These are phyloP conservation scores for Macquaria australasica DNA, from an alignment of 2,113 vertebrate species.

Conservation along the genomic window DNA sequence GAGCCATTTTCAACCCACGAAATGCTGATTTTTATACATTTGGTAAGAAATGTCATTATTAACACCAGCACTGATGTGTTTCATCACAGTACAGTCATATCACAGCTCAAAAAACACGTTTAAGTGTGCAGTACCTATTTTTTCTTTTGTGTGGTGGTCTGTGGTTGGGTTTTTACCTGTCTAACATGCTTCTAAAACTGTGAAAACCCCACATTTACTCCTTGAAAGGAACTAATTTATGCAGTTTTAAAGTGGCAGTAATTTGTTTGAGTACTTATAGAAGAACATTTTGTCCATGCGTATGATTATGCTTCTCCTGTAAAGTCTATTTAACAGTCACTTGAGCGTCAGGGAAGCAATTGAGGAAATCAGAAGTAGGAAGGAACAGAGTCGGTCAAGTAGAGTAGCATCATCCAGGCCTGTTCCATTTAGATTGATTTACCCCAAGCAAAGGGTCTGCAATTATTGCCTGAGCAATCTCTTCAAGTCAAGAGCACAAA, in stretches of 20 bases:
- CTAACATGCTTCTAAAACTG: background rate
- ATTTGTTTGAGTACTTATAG: background rate
- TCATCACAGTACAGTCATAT: too few species aligned
- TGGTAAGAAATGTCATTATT: too few species aligned
- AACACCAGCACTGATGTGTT: too few species aligned
- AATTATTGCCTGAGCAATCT: conserved; percentile 77
- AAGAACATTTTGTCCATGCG: conserved; percentile 7
- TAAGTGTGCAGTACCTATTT: too few species aligned
- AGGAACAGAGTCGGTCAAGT: conserved; percentile 58
- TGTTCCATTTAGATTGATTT: conserved; percentile 75
- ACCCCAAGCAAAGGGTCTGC: conserved; percentile 64
- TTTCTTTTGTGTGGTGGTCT: background rate
- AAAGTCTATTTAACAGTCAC: conserved; percentile 58
- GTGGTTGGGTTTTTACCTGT: background rate
- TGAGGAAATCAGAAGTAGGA: conserved; percentile 56
- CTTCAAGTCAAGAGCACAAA: conserved; percentile 75
- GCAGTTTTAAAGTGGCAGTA: background rate
- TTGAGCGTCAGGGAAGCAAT: conserved; percentile 41
- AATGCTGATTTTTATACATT: too few species aligned
- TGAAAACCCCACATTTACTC: background rate
- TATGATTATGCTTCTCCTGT: conserved; percentile 15
- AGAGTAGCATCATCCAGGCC: conserved; percentile 61
- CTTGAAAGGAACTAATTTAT: background rate
- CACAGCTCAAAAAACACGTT: too few species aligned
- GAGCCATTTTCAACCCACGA: too few species aligned